Evolutionary conservation across 2,888 invertebrate genomes (phyloP).

Genomic region (Cerceris ruficornis): DNA sequence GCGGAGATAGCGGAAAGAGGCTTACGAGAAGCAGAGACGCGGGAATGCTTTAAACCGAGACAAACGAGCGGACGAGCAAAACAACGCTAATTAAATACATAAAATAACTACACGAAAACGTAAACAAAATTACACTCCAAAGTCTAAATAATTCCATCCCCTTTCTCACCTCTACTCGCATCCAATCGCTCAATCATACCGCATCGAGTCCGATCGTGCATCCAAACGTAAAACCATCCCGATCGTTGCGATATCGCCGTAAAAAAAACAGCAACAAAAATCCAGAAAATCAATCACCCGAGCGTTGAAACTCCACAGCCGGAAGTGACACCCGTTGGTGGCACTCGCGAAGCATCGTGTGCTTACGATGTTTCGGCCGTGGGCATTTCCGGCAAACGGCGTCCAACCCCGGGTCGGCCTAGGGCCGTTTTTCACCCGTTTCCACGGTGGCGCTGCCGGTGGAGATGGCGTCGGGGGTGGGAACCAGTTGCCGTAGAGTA

Average conservation of each 20-base stretch:
- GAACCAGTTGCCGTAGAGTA: conserved; percentile 56
- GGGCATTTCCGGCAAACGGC: conserved; percentile 59
- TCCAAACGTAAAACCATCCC: neutral
- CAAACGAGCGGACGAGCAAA: neutral
- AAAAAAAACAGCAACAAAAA: conserved; percentile 18
- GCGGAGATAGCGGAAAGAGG: neutral
- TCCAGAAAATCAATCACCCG: conserved; percentile 39
- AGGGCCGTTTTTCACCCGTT: conserved; percentile 68
- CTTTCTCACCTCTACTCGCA: neutral
- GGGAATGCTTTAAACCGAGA: neutral
- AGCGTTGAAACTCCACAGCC: neutral
- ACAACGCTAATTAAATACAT: neutral
- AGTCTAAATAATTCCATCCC: neutral
- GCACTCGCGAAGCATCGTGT: conserved; percentile 18
- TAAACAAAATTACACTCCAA: neutral
- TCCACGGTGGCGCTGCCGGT: conserved; percentile 40
- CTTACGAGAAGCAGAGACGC: neutral
- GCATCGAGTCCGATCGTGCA: neutral
- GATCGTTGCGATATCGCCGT: neutral
- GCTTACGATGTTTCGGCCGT: conserved; percentile 47
- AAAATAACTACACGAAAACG: neutral
- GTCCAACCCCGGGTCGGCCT: conserved; percentile 38
- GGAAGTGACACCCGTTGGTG: conserved; percentile 45
- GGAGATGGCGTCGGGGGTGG: conserved; percentile 35
- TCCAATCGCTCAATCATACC: neutral